phyloP scores from a whole-genome alignment of 2,797 vertebrate species.

The Petrocephalus sullivani region DNA sequence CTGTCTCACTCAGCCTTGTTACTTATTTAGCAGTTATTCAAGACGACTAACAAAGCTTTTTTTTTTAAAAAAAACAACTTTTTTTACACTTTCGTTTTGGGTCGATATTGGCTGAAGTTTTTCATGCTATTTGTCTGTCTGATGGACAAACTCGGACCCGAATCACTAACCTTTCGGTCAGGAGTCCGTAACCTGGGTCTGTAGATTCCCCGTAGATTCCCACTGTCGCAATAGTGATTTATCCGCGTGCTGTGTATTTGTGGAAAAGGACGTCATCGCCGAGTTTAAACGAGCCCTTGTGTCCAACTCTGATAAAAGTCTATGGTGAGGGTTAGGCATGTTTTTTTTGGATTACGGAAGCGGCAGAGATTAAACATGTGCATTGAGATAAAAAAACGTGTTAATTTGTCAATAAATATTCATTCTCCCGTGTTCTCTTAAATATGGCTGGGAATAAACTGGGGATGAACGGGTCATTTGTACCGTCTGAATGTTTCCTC shows the following conservation, averaged over 20 bases:
- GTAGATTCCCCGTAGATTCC: background rate
- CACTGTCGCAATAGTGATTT: background rate
- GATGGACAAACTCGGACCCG: background rate
- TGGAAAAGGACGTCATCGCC: background rate
- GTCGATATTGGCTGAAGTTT: background rate
- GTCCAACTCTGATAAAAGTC: background rate
- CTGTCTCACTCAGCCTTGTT: background rate
- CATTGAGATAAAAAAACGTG: conserved; percentile 55
- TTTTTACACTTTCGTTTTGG: background rate
- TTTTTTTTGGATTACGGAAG: conserved; percentile 52
- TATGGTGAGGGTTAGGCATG: conserved; percentile 34
- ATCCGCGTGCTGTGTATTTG: conserved; percentile 1
- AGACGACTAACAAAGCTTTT: background rate
- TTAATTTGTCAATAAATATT: conserved; percentile 57
- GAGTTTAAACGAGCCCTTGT: background rate
- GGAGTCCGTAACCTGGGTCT: background rate
- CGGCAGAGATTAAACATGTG: conserved; percentile 51
- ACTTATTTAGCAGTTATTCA: background rate
- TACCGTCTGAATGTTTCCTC: background rate
- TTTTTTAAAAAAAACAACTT: background rate
- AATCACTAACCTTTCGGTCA: background rate
- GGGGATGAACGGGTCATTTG: conserved; percentile 9
- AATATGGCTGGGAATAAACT: background rate
- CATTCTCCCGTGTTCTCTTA: conserved; percentile 28
- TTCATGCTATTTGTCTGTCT: background rate